These are phyloP conservation scores for Zaprionus nigranus DNA, from an alignment of 1,140 invertebrate species.

Conservation along the genomic window DNA sequence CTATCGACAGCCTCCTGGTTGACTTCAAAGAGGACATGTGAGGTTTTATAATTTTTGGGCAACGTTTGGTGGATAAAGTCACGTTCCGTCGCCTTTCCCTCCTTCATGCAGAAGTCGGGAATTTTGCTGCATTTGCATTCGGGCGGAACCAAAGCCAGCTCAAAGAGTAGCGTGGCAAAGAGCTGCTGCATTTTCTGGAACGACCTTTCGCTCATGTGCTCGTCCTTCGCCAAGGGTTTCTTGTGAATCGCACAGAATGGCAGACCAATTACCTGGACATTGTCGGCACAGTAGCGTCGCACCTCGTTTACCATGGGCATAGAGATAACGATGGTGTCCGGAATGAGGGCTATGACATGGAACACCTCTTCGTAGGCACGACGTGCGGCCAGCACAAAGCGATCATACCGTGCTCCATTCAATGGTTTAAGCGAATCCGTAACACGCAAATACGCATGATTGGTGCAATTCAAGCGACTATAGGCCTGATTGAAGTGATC, in stretches of 20 bases:
- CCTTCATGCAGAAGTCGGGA: constrained; percentile 23
- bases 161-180: constrained; percentile 24
- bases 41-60: neutral
- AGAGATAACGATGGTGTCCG: constrained; percentile 28
- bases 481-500: constrained; percentile 34
- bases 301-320: constrained; percentile 41
- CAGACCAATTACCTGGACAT: constrained; percentile 15
- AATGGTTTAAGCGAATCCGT: constrained; percentile 26
- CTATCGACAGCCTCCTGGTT: constrained; percentile 6
- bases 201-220: neutral
- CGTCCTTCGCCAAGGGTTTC: constrained; percentile 7
- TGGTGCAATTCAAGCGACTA: constrained; percentile 2
- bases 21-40: constrained; percentile 35
- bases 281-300: constrained; percentile 23
- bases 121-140: constrained; percentile 46
- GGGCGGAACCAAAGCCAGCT: constrained; percentile 28
- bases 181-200: constrained; percentile 25
- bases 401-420: neutral
- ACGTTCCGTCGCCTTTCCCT: neutral
- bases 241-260: constrained; percentile 44
- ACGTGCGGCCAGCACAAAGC: constrained; percentile 13
- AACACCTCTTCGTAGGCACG: constrained; percentile 24
- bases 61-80: constrained; percentile 14
- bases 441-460: constrained; percentile 8
- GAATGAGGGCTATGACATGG: neutral